These are phyloP conservation scores for Enteromius mattozi DNA, from an alignment of 2,797 vertebrate species.

Conservation along the genomic window DNA sequence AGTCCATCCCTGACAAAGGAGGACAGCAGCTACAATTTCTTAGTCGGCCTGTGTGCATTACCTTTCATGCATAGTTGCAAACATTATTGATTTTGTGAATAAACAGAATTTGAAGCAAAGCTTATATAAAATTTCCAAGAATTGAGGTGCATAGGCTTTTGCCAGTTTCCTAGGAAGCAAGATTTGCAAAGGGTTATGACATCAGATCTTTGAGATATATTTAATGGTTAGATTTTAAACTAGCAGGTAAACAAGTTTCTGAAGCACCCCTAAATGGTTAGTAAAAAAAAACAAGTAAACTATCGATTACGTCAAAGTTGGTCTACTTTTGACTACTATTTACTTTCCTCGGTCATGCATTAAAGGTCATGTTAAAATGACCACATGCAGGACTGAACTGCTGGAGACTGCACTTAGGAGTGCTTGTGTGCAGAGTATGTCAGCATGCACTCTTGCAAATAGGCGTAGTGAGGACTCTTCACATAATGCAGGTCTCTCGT, in stretches of 20 bases:
- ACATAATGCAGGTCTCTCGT: constrained; percentile 13
- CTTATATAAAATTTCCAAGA: not conserved
- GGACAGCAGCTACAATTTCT: constrained; percentile 7
- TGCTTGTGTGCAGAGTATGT: constrained; percentile 14
- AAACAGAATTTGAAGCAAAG: not conserved
- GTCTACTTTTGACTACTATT: not conserved
- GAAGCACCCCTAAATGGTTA: not conserved
- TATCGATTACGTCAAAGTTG: not conserved
- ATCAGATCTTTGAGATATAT: constrained; percentile 5
- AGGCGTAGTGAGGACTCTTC: not conserved
- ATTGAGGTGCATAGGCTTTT: not conserved
- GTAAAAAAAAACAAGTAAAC: not conserved
- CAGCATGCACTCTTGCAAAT: constrained; percentile 16
- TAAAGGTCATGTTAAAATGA: constrained; percentile 7
- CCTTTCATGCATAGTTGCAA: not conserved
- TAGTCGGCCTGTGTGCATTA: not conserved
- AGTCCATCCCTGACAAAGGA: not conserved
- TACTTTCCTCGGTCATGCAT: not conserved
- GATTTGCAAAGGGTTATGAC: not conserved
- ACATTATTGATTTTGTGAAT: not conserved
- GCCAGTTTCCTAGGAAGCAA: not conserved
- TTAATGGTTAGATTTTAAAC: not conserved
- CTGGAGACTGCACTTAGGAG: constrained; percentile 1
- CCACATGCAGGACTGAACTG: not conserved
- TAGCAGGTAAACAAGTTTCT: not conserved